These are phyloP conservation scores for Lepidurus arcticus DNA, from an alignment of 1,140 invertebrate genomes.

Conservation along the genomic window DNA sequence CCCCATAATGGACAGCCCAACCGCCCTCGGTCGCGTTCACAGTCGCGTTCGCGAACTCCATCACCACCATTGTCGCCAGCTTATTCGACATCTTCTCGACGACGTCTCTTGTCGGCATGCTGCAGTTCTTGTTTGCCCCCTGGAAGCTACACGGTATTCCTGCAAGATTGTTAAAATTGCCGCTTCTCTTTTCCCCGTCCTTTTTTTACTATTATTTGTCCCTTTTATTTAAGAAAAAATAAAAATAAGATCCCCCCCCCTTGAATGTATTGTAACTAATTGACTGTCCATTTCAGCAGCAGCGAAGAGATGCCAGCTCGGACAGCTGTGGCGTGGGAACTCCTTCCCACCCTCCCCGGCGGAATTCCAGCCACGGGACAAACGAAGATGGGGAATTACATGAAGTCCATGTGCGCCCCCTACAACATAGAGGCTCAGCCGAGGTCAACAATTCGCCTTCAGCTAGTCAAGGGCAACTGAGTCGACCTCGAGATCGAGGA, in stretches of 20 bases:
- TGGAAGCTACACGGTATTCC: constrained; percentile 9
- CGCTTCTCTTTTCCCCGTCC: not conserved
- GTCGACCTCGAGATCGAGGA: constrained; percentile 5
- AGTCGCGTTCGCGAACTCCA: constrained; percentile 61
- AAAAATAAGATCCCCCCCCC: not conserved
- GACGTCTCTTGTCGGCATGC: not conserved
- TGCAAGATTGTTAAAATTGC: not conserved
- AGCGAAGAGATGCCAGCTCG: constrained; percentile 20
- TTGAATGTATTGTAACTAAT: not conserved
- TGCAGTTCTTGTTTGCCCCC: constrained; percentile 14
- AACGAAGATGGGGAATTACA: not conserved
- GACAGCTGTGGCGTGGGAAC: constrained; percentile 12
- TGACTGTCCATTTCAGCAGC: constrained; percentile 18
- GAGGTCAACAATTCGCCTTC: not conserved
- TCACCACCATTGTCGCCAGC: constrained; percentile 71
- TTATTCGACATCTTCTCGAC: not conserved
- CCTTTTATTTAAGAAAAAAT: not conserved
- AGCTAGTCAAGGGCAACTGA: constrained; percentile 14
- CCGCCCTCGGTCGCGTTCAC: constrained; percentile 56
- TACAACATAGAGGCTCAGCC: not conserved
- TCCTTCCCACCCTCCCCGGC: not conserved
- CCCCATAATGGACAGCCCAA: constrained; percentile 87
- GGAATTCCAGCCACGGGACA: constrained; percentile 17
- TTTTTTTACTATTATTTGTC: not conserved
- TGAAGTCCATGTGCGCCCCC: not conserved